A percentile compares a stretch with the other conserved stretches of the same genome.
Conservation (phyloP, 2,888 invertebrate genomes). For the Bembecia ichneumoniformis region DNA sequence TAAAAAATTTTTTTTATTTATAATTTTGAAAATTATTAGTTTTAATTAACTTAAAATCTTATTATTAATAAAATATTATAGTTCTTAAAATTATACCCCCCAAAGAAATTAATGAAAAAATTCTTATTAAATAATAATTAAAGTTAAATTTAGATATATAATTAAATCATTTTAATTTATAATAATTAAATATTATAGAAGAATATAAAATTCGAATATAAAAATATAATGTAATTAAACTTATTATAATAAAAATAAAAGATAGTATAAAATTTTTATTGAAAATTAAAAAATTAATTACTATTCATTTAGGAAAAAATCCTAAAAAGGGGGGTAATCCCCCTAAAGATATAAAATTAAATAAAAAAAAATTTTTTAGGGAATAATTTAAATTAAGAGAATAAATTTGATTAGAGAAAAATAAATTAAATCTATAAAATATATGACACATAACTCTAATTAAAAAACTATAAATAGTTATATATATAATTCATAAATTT, state of each 20-base stretch:
- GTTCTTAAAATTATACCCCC: conserved; percentile 43
- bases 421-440: conserved; percentile 62
- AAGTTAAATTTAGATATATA: conserved; percentile 41
- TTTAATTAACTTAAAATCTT: conserved; percentile 74
- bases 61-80: conserved; percentile 45
- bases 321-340: conserved; percentile 74
- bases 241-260: conserved; percentile 60
- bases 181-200: conserved; percentile 58
- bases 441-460: conserved; percentile 51
- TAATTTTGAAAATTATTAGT: conserved; percentile 77
- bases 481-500: conserved; percentile 59
- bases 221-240: conserved; percentile 69
- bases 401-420: conserved; percentile 66
- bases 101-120: conserved; percentile 33
- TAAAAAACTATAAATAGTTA: conserved; percentile 56
- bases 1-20: conserved; percentile 70
- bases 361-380: conserved; percentile 63
- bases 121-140: conserved; percentile 28
- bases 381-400: conserved; percentile 41
- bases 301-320: conserved; percentile 75
- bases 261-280: conserved; percentile 50
- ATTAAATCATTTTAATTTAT: conserved; percentile 60
- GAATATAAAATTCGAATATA: conserved; percentile 69
- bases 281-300: conserved; percentile 64
- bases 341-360: conserved; percentile 71